A percentile compares a stretch with the other conserved stretches of the same genome.
Evolutionary conservation across 2,113 vertebrate species (phyloP).

Genomic region (Sinosuthora webbiana): DNA sequence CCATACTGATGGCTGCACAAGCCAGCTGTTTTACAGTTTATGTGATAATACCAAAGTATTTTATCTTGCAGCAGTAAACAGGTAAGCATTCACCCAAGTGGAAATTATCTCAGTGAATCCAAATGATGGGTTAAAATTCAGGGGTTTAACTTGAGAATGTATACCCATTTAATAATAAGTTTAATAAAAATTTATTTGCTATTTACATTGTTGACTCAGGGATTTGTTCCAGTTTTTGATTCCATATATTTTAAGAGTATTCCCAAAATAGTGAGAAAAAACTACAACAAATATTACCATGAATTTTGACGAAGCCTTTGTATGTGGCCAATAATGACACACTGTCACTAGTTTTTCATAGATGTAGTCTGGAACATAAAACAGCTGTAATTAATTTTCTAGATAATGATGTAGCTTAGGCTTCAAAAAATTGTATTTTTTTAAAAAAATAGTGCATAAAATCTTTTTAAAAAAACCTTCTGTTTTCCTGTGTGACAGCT

Average conservation of each 20-base stretch:
- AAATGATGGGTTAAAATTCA: background rate
- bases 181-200: background rate
- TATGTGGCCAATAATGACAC: background rate
- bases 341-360: background rate
- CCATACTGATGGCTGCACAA: background rate
- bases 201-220: background rate
- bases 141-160: background rate
- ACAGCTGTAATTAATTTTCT: background rate
- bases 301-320: background rate
- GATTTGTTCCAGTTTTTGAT: background rate
- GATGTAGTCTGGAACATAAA: background rate
- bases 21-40: background rate
- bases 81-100: background rate
- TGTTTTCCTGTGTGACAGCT: background rate
- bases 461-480: background rate
- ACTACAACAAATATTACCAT: rapidly evolving
- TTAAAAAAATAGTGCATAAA: background rate
- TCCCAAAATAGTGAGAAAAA: background rate
- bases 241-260: background rate
- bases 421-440: background rate
- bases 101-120: background rate
- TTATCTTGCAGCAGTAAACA: background rate
- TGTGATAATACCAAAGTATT: background rate
- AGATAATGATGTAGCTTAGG: background rate
- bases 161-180: background rate